Evolutionary conservation across 2,888 invertebrate species (phyloP), one percentile per base, ranked within the genome.

Genomic region (Thymelicus lineola): DNA sequence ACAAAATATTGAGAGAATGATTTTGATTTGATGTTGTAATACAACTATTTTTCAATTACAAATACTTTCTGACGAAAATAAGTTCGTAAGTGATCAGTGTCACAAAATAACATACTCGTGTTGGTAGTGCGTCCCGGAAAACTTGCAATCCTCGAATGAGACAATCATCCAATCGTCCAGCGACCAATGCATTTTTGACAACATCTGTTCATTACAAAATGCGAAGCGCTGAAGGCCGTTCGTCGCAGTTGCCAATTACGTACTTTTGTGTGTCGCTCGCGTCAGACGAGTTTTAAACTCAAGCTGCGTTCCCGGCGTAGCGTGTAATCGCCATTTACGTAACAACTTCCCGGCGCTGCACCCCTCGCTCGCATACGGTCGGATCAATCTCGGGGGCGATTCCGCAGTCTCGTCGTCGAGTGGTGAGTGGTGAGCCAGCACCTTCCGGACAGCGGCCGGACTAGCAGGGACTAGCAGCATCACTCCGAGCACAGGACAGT

Each of bases 181-280:
- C 17, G 46, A 36, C 20, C 12, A 5, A 38, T 59, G 59, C 50
- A 42, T 50, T 66, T 66, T 66, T 66, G 66, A 66, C 66, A 59
- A 66, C 66, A 59, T 36, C 71, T 76, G 75, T 96, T 76, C 96
- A 95, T 78, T 80, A 81, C 80, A 87, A 86, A 86, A 88, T 90
- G 87, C 86, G 81, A 86, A 84, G 82, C 76, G 77, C 84, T 86
- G 89, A 90, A 88, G 88, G 88, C 82, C 86, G 74, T 71, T 74
- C 74, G 75, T 75, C 71, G 75, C 74, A 74, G 75, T 79, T 76
- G 78, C 76, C 75, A 79, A 80, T 79, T 77, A 79, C 76, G 72
- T 77, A 73, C 66, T 75, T 75, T 72, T 74, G 75, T 75, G 74
- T 75, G 77, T 73, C 73, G 76, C 74, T 75, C 74, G 75, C 61